Conservation (phyloP, 2,797 vertebrate genomes). For the Agapornis canus region DNA sequence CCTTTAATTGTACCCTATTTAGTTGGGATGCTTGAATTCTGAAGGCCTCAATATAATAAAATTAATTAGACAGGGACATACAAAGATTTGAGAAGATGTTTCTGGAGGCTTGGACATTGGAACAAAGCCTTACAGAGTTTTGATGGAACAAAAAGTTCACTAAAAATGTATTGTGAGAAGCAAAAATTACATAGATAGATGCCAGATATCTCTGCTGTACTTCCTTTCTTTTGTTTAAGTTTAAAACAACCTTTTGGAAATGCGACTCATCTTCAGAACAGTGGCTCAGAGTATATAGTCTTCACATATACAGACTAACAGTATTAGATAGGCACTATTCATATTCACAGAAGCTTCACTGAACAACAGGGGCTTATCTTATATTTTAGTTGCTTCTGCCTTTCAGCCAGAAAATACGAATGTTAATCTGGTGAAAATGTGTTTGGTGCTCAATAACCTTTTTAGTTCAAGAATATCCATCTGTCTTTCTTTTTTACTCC, state of each 20-base stretch:
- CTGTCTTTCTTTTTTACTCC: not conserved
- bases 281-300: not conserved
- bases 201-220: not conserved
- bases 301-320: not conserved
- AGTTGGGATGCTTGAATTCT: not conserved
- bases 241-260: not conserved
- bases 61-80: not conserved
- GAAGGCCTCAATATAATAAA: not conserved
- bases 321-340: not conserved
- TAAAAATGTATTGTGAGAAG: not conserved
- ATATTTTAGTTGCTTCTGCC: not conserved
- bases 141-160: not conserved
- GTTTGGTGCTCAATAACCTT: not conserved
- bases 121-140: not conserved
- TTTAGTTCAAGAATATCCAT: not conserved
- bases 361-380: not conserved
- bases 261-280: not conserved
- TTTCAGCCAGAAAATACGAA: not conserved
- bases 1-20: not conserved
- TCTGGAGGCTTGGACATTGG: not conserved
- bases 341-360: not conserved
- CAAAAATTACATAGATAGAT: not conserved
- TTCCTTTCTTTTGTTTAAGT: not conserved
- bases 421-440: not conserved
- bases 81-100: not conserved